Base-by-base conservation (phyloP, 2,888 invertebrate genomes). In the Epistrophella euchroma region DNA sequence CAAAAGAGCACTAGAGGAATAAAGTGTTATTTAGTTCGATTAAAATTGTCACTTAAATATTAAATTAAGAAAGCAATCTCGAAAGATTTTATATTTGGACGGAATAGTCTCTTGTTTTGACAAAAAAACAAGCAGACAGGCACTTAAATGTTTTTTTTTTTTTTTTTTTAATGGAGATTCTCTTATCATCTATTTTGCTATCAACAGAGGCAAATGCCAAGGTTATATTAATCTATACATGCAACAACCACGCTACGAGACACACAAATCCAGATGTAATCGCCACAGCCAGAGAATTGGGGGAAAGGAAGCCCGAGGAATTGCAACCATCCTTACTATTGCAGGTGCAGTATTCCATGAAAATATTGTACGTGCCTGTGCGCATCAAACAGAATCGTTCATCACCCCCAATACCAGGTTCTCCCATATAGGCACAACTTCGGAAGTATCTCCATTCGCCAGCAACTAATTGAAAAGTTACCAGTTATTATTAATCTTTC, bases 241-340 rank as follows among this genome's bases (percentile, higher is more conserved):
- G 82, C 37, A 89, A 25, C 7, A 89, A 28, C 73, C 89, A 88
- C 64, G 89, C 86, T 6, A 88, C 71, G 22, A 83, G 64, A 37
- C 86, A 83, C n/a, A 89, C 78, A 62, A 88, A 72, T 28, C 85
- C 71, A 1, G 88, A 88, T 13, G 89, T 89, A 7, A 89, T 83
- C 19, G 70, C 88, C 3, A 90, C 88, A 60, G 80, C 87, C 11
- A 88, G 47, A 3, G 92, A 91, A 58, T 91, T 91, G 0, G 93
- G 92, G 35, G 89, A 89, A 17, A 93, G 90, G 11, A 92, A 87
- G 1, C 93, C 91, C 0, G 95, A 95, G 2, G 94, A 92, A 91
- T 98, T 98, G 91, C 98, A 98, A 0, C 98, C 98, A 91, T 98
- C 97, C 92, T 98, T 98, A 90, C 96, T 97, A 89, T 97, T 97